Evolutionary conservation across 92 coral and sea anemone genomes (phyloP).

Genomic region (Actinernus sp.): DNA sequence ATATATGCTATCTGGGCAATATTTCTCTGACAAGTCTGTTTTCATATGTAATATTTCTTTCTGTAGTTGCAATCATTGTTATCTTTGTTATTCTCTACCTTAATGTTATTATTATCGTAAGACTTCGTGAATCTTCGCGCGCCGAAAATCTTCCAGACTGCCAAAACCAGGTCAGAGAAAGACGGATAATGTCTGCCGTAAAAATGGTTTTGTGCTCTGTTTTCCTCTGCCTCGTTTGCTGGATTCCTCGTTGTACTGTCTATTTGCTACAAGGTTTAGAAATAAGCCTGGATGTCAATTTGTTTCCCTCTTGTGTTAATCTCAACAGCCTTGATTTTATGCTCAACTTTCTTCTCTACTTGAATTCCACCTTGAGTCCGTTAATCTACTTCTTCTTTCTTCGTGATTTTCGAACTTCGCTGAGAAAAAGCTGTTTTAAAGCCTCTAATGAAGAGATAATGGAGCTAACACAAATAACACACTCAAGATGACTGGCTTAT

Average conservation of each 20-base stretch:
- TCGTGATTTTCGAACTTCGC: background rate
- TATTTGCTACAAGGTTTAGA: background rate
- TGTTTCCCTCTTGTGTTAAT: background rate
- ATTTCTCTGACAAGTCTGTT: background rate
- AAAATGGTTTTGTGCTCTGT: too few species aligned
- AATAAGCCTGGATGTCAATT: background rate
- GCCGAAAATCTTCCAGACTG: background rate
- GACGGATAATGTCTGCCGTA: background rate
- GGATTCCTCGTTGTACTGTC: background rate
- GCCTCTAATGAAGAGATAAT: background rate
- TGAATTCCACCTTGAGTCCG: background rate
- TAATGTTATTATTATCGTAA: too few species aligned
- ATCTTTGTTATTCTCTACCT: background rate
- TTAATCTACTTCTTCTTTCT: too few species aligned
- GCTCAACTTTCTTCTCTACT: background rate
- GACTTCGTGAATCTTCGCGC: background rate
- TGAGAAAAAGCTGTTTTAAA: background rate
- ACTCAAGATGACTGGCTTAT: too few species aligned
- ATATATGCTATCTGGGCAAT: background rate
- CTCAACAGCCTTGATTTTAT: background rate
- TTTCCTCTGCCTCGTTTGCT: background rate
- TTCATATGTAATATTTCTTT: background rate
- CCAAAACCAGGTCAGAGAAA: background rate
- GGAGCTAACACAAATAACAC: too few species aligned
- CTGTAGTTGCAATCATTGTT: background rate